Base-by-base conservation (phyloP, 2,888 invertebrate species). In the Orthosia incerta region DNA sequence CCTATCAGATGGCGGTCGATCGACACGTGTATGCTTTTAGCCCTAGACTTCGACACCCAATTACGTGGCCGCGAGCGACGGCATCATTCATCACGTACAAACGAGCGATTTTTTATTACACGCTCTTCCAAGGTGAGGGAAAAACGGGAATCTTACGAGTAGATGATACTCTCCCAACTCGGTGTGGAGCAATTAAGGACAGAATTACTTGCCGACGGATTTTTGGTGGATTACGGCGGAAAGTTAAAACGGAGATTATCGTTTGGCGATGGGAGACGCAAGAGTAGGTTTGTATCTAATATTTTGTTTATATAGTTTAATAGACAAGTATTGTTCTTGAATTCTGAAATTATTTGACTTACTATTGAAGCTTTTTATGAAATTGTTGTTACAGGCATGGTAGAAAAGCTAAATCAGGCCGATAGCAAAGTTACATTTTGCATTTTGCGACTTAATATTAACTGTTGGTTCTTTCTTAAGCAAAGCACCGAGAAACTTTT, bases 21-120 rank as follows among this genome's bases (percentile, higher is more conserved):
- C 92, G 87, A 95, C 96, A 95, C 91, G 95, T 95, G 95, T 95
- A 94, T 95, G 96, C 96, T 95, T 94, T 95, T 95, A 95, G 93
- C 91, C 85, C 89, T 89, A 93, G 92, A 92, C 94, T 94, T 94
- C 93, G 94, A 94, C 94, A 94, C 93, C 95, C 95, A 95, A 95
- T 96, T 95, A 95, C 93, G 91, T 90, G 89, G 88, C 88, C 85
- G 89, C 90, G 89, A 93, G 89, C 91, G 89, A 84, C 82, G 80
- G 85, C 81, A 89, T 93, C 95, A 94, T 95, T 94, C 93, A 94
- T 95, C 95, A 95, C 92, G 89, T 87, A 88, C 92, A 93, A 94
- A 94, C 92, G 92, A 93, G 92, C 91, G 79, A 89, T 91, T 93
- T 93, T 95, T 95, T 95, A 93, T 90, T 84, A 88, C 77, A 79